Conservation (phyloP, 2,797 vertebrate species). For the Micromesistius poutassou region DNA sequence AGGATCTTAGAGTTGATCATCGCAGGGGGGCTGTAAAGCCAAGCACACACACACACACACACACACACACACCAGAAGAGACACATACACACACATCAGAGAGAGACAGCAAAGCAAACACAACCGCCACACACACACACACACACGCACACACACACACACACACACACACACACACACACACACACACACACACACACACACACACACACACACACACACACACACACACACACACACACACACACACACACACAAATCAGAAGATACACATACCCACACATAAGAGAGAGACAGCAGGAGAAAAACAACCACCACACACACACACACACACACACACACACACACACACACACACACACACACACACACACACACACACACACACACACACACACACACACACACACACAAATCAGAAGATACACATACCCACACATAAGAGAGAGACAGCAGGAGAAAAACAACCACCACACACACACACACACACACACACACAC, state of each 20-base stretch:
- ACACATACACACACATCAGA: neutral
- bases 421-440: too few relatives aligned
- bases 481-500: slow-evolving; percentile 12
- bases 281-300: too few relatives aligned
- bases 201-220: neutral
- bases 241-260: too few relatives aligned
- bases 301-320: neutral
- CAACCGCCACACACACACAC: neutral
- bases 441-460: too few relatives aligned
- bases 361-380: too few relatives aligned
- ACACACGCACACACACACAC: slow-evolving; percentile 5
- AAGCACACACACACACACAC: slow-evolving; percentile 19
- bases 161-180: too few relatives aligned
- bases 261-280: too few relatives aligned
- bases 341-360: neutral
- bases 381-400: neutral
- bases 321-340: slow-evolving; percentile 19
- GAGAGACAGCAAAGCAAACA: too few relatives aligned
- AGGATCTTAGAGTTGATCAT: slow-evolving; percentile 92
- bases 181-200: slow-evolving; percentile 18
- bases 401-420: neutral
- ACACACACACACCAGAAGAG: slow-evolving; percentile 6
- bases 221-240: neutral
- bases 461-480: neutral
- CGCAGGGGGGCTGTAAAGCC: slow-evolving; percentile 74